phyloP scores from a whole-genome alignment of 1,140 invertebrate species.

The Scaptomyza montana region DNA sequence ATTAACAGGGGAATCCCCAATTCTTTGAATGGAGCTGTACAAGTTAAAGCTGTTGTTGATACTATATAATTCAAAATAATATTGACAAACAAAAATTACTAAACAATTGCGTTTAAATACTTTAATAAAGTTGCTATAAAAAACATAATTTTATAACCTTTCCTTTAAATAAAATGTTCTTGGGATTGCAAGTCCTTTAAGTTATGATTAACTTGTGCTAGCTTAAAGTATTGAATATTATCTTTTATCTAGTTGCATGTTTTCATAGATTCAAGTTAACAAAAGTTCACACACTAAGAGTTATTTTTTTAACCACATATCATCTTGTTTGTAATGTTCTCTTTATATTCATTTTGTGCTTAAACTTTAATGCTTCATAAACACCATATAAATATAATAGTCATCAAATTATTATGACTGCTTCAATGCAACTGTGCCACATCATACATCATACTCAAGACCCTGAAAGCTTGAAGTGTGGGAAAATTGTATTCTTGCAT shows the following conservation, averaged over 20 bases:
- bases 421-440: slow-evolving; percentile 69
- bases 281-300: too few species aligned
- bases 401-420: slow-evolving; percentile 56
- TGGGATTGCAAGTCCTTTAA: too few species aligned
- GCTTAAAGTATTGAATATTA: too few species aligned
- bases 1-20: slow-evolving; percentile 26
- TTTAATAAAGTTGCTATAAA: too few species aligned
- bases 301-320: too few species aligned
- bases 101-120: too few species aligned
- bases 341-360: background rate
- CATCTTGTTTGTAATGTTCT: background rate
- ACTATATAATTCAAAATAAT: background rate
- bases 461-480: background rate
- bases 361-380: slow-evolving; percentile 29
- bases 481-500: slow-evolving; percentile 55
- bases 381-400: slow-evolving; percentile 26
- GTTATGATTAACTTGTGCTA: too few species aligned
- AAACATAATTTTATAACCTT: too few species aligned
- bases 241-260: too few species aligned
- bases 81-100: too few species aligned
- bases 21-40: background rate
- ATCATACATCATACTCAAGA: slow-evolving; percentile 73
- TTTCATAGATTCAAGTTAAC: too few species aligned
- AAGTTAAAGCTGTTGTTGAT: slow-evolving; percentile 20
- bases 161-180: too few species aligned